Conservation (phyloP, 1,140 invertebrate genomes). For the Polyergus mexicanus region DNA sequence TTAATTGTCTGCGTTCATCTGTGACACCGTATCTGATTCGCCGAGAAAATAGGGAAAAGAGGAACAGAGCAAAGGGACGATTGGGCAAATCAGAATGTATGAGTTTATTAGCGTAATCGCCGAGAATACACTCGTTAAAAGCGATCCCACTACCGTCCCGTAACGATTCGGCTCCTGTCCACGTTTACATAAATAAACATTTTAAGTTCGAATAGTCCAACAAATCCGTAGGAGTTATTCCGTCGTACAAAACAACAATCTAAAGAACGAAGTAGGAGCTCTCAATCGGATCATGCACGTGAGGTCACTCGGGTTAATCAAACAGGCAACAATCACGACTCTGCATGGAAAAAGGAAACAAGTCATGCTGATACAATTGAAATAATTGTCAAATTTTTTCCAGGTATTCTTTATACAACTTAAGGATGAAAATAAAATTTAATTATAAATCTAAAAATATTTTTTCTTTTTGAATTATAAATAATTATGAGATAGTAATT, state of each 20-base stretch:
- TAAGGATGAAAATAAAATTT: not conserved
- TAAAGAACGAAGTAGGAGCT: slow-evolving; percentile 25
- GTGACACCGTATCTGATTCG: slow-evolving; percentile 40
- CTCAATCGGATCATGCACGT: slow-evolving; percentile 67
- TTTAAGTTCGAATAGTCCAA: slow-evolving; percentile 6
- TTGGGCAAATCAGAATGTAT: slow-evolving; percentile 17
- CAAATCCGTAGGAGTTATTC: slow-evolving; percentile 15
- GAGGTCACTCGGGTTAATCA: slow-evolving; percentile 67
- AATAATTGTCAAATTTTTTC: slow-evolving; percentile 9
- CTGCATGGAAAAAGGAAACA: slow-evolving; percentile 29
- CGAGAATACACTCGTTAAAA: slow-evolving; percentile 35
- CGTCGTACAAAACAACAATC: slow-evolving; percentile 22
- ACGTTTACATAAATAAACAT: not conserved
- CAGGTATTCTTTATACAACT: not conserved
- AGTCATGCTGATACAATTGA: slow-evolving; percentile 48
- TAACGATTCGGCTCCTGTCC: slow-evolving; percentile 13
- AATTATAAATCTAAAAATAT: not conserved
- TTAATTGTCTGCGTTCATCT: slow-evolving; percentile 70
- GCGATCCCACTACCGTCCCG: slow-evolving; percentile 64
- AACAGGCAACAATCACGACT: slow-evolving; percentile 64
- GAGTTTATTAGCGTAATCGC: slow-evolving; percentile 52
- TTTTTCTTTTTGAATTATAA: not conserved
- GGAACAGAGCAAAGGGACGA: too few relatives aligned
- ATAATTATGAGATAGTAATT: too few relatives aligned
- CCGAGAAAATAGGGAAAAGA: not conserved